Percentiles rank a stretch among this genome's conserved stretches.
These are phyloP conservation scores for Hypomesus transpacificus DNA, from an alignment of 2,113 vertebrate genomes.

Conservation along the genomic window DNA sequence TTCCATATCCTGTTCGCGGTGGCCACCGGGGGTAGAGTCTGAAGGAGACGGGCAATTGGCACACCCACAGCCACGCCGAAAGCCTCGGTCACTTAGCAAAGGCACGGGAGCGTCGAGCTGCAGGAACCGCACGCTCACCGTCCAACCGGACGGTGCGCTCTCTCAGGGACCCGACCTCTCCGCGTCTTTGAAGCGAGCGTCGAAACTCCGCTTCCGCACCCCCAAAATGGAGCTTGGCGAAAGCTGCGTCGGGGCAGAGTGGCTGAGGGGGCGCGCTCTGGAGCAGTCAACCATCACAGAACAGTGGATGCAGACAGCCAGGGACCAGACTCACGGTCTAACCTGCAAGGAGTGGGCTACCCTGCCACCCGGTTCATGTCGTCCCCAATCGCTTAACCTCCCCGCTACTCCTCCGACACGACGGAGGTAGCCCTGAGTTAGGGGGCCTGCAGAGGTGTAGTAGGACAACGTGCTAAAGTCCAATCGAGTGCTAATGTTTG, in stretches of 20 bases:
- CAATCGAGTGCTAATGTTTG: not conserved
- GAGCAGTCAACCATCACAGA: slow-evolving; percentile 93
- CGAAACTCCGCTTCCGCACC: too few species aligned
- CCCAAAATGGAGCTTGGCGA: too few species aligned
- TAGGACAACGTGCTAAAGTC: too few species aligned
- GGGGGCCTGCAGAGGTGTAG: too few species aligned
- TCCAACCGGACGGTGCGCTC: not conserved
- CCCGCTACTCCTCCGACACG: too few species aligned
- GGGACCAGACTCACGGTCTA: slow-evolving; percentile 64
- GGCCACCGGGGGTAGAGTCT: slow-evolving; percentile 22
- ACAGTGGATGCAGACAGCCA: slow-evolving; percentile 87
- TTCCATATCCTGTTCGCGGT: slow-evolving; percentile 4
- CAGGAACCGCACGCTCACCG: not conserved
- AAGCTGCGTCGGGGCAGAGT: slow-evolving; percentile 21
- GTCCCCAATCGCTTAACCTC: too few species aligned
- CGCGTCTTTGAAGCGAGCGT: too few species aligned
- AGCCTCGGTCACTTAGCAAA: slow-evolving; percentile 34
- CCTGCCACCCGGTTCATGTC: not conserved
- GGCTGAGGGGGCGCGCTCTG: slow-evolving; percentile 79
- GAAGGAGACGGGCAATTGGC: slow-evolving; percentile 68
- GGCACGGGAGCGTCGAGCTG: not conserved
- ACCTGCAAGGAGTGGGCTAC: not conserved
- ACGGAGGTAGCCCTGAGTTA: too few species aligned
- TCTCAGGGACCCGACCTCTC: not conserved
- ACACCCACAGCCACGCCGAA: slow-evolving; percentile 68